Percentiles rank a stretch among this genome's conserved stretches.
These are phyloP conservation scores for Python bivittatus DNA, from an alignment of 2,113 vertebrate genomes.

Conservation along the genomic window DNA sequence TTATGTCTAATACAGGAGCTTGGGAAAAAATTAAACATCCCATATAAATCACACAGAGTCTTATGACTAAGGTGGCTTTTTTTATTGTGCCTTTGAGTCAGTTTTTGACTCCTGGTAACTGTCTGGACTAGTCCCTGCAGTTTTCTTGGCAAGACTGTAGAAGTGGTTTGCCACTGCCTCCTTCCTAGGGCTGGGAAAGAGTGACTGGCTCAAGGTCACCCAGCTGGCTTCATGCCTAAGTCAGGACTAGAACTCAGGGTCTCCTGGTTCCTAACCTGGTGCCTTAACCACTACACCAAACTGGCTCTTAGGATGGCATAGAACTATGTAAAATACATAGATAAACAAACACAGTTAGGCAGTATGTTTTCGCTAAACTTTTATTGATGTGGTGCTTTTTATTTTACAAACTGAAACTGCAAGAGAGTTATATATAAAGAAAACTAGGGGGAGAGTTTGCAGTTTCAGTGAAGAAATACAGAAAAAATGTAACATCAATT, in stretches of 20 bases:
- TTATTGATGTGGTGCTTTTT: background rate
- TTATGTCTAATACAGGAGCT: background rate
- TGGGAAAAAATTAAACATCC: background rate
- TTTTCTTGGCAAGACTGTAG: background rate
- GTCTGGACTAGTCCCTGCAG: background rate
- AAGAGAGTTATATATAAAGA: background rate
- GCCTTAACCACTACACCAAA: background rate
- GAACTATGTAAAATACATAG: background rate
- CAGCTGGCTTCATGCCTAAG: background rate
- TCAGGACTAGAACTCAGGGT: background rate
- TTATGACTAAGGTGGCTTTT: background rate
- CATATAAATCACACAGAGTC: too few relatives aligned
- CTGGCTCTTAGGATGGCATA: background rate
- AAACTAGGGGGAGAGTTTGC: background rate
- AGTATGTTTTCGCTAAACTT: background rate
- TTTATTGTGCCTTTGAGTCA: background rate
- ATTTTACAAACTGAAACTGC: background rate
- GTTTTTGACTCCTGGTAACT: background rate
- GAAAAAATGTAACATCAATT: background rate
- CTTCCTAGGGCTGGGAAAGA: background rate
- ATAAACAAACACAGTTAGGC: background rate
- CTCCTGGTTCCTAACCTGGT: background rate
- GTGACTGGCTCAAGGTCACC: background rate
- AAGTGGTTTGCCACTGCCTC: background rate
- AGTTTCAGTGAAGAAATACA: background rate